Base-by-base conservation (phyloP, 1,140 invertebrate species). In the Octopus bimaculoides region DNA sequence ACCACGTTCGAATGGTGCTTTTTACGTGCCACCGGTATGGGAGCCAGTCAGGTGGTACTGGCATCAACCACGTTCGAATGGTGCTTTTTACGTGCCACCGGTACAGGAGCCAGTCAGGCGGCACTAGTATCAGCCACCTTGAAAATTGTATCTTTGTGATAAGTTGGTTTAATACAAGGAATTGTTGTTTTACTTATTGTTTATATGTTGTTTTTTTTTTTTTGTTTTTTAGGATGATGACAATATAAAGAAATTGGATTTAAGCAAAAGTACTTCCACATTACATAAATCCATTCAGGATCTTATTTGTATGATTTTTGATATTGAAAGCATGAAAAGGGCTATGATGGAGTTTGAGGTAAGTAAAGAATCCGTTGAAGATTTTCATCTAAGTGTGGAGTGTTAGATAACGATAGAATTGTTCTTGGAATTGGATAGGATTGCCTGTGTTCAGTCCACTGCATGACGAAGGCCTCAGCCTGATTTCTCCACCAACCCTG, bases 261-360 rank as follows among this genome's bases (percentile, higher is more conserved):
- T 79, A 26, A 83, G 80, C 52, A 88, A 83, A 54, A 85, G 91
- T 83, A 81, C 78, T 7, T 97, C 95, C 10, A 94, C 93, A 76
- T 90, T 99, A 6, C 91, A 93, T 0, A 89, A 93, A 84, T 91
- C 94, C 0, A 92, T 99, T 5, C 96, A 98, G 89, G 92, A 95
- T 77, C 89, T 99, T 0, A 93, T 99, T 2, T 92, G 92, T 82
- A 91, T 96, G 75, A 95, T 99, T 77, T 99, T 99, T 90, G 95
- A 99, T 90, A 92, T 98, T 4, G 93, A 96, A 75, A 91, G 91
- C 9, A 99, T 99, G 97, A 97, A 97, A 84, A 93, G 94, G 89
- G 94, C 95, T 5, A 94, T 99, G 93, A 86, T 96, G 83, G 97
- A 99, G 88, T 98, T 98, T 92, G 96, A 99, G 90, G 94, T 94